Percentiles rank a stretch among this genome's conserved stretches.
Evolutionary conservation across 30 jellyfish, hydroid and myxozoan species (phyloP).

Genomic region (Aurelia sp.): DNA sequence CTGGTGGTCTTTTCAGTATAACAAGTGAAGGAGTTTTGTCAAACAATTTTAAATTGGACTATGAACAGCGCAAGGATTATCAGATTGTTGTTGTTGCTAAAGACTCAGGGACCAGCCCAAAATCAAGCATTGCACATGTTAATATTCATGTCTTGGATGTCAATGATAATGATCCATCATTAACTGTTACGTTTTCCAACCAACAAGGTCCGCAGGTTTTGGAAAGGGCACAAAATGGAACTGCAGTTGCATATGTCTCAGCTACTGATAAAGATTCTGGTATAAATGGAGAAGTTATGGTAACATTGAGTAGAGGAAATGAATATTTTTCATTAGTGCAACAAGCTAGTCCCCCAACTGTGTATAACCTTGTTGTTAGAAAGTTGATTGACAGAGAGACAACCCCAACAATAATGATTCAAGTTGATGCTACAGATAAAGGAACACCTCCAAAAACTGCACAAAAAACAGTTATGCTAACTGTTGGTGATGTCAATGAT

Average conservation of each 20-base stretch:
- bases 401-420: slow-evolving; percentile 52
- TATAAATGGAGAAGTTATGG: slow-evolving; percentile 47
- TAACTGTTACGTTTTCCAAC: slow-evolving; percentile 25
- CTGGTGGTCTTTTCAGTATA: slow-evolving; percentile 32
- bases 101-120: slow-evolving; percentile 64
- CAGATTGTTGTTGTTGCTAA: slow-evolving; percentile 69
- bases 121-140: slow-evolving; percentile 50
- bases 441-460: slow-evolving; percentile 73
- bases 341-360: slow-evolving; percentile 22
- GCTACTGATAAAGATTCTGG: slow-evolving; percentile 85
- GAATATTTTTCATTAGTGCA: slow-evolving; percentile 51
- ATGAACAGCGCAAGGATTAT: slow-evolving; percentile 49
- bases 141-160: slow-evolving; percentile 65
- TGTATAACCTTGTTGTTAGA: slow-evolving; percentile 30
- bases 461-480: slow-evolving; percentile 15
- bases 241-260: slow-evolving; percentile 64
- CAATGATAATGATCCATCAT: slow-evolving; percentile 86
- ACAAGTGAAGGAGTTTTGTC: slow-evolving; percentile 49
- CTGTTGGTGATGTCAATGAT: slow-evolving; percentile 90
- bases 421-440: slow-evolving; percentile 71
- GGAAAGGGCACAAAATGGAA: slow-evolving; percentile 68
- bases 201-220: slow-evolving; percentile 69
- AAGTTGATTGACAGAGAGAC: slow-evolving; percentile 85
- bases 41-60: slow-evolving; percentile 65
- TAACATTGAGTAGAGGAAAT: slow-evolving; percentile 18